A percentile compares a stretch with the other conserved stretches of the same genome.
These are phyloP conservation scores for Dasyurus viverrinus DNA, from an alignment of 2,113 vertebrate species.

Conservation along the genomic window DNA sequence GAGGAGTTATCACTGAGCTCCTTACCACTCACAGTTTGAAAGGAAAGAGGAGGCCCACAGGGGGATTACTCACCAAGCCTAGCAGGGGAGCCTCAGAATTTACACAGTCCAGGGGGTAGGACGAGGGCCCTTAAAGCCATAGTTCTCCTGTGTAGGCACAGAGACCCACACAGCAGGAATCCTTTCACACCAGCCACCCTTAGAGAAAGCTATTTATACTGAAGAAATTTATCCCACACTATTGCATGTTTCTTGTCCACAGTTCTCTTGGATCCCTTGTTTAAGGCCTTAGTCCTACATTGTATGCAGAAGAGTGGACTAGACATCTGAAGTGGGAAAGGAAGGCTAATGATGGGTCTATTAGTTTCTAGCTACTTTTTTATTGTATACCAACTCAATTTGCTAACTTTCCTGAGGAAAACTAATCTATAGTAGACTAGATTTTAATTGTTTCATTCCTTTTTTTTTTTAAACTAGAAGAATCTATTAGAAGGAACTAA, in stretches of 20 bases:
- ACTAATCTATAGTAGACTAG: slow-evolving; percentile 60
- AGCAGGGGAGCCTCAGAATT: slow-evolving; percentile 71
- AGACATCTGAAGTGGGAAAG: slow-evolving; percentile 74
- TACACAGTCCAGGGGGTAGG: slow-evolving; percentile 78
- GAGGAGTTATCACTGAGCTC: slow-evolving; percentile 76
- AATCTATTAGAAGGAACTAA: not conserved
- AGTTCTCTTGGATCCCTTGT: slow-evolving; percentile 74
- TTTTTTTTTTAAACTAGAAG: not conserved
- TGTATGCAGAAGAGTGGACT: slow-evolving; percentile 71
- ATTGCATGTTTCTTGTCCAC: slow-evolving; percentile 78
- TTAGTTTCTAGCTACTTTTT: slow-evolving; percentile 71
- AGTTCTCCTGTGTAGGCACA: slow-evolving; percentile 76
- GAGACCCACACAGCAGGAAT: slow-evolving; percentile 78
- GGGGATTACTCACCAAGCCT: slow-evolving; percentile 74
- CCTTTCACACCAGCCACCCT: slow-evolving; percentile 81
- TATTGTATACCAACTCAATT: slow-evolving; percentile 77
- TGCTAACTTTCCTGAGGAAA: slow-evolving; percentile 32
- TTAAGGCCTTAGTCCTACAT: slow-evolving; percentile 71
- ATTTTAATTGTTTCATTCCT: slow-evolving; percentile 62
- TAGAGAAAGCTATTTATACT: slow-evolving; percentile 81
- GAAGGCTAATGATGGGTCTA: slow-evolving; percentile 78
- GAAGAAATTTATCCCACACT: slow-evolving; percentile 80
- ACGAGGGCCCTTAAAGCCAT: slow-evolving; percentile 77
- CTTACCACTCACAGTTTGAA: slow-evolving; percentile 79
- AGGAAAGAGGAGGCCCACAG: slow-evolving; percentile 78